These are phyloP conservation scores for Eulemur rufifrons DNA, from an alignment of 2,113 vertebrate species.

Conservation along the genomic window DNA sequence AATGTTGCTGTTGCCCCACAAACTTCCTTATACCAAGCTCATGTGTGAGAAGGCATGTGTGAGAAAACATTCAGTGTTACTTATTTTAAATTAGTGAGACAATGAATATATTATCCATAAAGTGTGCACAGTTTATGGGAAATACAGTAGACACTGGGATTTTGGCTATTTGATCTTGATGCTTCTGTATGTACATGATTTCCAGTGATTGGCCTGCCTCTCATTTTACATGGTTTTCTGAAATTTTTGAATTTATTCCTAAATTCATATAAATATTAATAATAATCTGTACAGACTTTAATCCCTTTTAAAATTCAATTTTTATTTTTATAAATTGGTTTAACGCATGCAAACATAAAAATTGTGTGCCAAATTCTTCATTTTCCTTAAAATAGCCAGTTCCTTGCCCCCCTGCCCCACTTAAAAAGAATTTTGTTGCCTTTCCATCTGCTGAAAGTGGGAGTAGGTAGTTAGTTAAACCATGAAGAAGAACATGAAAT, in stretches of 20 bases:
- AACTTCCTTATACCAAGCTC: not conserved
- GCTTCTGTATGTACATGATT: not conserved
- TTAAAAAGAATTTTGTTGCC: not conserved
- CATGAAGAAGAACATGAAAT: conserved; percentile 8
- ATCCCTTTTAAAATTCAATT: conserved; percentile 26
- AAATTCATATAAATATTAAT: not conserved
- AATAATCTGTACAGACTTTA: not conserved
- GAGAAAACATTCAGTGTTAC: too few species aligned
- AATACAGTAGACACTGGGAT: not conserved
- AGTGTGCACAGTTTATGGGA: not conserved
- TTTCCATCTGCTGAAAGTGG: not conserved
- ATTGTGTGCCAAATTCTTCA: not conserved
- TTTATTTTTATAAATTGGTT: conserved; percentile 28
- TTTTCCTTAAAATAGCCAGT: not conserved
- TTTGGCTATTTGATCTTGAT: not conserved
- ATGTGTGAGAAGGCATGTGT: too few species aligned
- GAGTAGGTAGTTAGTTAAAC: not conserved
- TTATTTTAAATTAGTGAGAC: too few species aligned
- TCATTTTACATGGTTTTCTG: not conserved
- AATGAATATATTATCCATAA: too few species aligned
- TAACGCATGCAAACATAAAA: conserved; percentile 5
- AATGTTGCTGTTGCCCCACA: not conserved
- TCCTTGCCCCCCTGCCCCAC: not conserved
- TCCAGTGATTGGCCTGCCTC: not conserved
- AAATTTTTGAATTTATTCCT: not conserved